Base-by-base conservation (phyloP, 2,888 invertebrate genomes). In the Piscicola geometra region DNA sequence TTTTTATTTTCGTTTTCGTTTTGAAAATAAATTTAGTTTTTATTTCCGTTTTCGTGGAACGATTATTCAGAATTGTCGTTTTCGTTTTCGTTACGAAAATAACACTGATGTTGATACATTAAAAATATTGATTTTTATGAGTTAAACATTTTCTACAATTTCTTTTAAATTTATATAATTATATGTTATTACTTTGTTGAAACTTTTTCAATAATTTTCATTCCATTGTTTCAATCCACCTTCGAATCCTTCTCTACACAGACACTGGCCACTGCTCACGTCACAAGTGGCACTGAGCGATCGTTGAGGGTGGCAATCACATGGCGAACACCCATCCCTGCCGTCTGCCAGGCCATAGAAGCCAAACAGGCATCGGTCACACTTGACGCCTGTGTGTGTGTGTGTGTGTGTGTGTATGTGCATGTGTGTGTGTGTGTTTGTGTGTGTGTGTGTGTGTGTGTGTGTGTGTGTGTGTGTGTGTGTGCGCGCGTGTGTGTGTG, bases 211-310 rank as follows among this genome's bases (percentile, higher is more conserved):
- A n/a, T n/a, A n/a, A n/a, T n/a, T n/a, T n/a, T n/a, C n/a, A n/a
- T n/a, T n/a, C n/a, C n/a, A n/a, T n/a, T n/a, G n/a, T n/a, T n/a
- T n/a, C n/a, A 18, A 18, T 33, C 15, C 70, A 41, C 85, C 84
- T 18, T 80, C 77, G 50, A 79, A 78, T 0, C 80, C 81, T 35
- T 78, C 78, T 66, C 79, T 77, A 77, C 84, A 85, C 50, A 81
- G 80, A 78, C 85, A 85, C 78, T 84, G 84, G 0, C 84, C 85
- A 18, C 83, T 83, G 75, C 75, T 67, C 0, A 81, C 72, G 76
- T 84, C 80, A 79, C 85, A 85, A 47, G 68, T 79, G 0, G 78
- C 81, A 36, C 71, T 73, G 3, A 80, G 68, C 0, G 83, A 81
- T 9, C 84, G 84, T 9, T 73, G 69, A 3, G 77, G 70, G 71